Evolutionary conservation across 2,888 invertebrate species (phyloP), one percentile per base, ranked within the genome.

Genomic region (Embidobia sp.): DNA sequence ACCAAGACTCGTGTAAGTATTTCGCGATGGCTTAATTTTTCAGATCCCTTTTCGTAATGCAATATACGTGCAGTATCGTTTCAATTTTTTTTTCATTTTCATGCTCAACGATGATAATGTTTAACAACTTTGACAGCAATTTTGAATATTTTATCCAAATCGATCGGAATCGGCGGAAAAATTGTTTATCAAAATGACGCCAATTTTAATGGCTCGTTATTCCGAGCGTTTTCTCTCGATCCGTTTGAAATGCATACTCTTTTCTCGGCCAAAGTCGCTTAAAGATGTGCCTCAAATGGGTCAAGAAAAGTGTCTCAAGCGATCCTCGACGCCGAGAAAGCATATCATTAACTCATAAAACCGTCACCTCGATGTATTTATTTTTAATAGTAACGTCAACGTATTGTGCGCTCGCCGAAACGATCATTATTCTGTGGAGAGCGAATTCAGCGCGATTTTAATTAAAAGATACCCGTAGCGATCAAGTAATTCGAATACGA

Each of bases 231-330:
- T 51, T 35, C 37, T 51, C 51, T 40, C 18, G 49, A 11, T 26
- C 44, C 66, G 31, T 53, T 66, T 53, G 18, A 53, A 53, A 66
- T 66, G 16, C 29, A 53, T 53, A 27, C 51, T 51, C 42, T 33
- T 7, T 22, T 13, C 8, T 10, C 3, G 6, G 35, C 0, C 26
- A 29, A 53, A 19, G 13, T 16, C 26, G 15, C 11, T 19, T 7
- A 42, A 49, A 40, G 40, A 19, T 51, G 55, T 44, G 18, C 27
- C 46, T 44, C 26, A 51, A 67, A 67, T 57, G 40, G 67, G 26
- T 55, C 27, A 37, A 33, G 51, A 22, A 33, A 64, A 42, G 29
- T 51, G 35, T 33, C 42, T 16, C 19, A n/a, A 19, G 1, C 1
- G 13, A 15, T 18, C 53, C 7, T 13, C 2, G 8, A 44, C 22